Evolutionary conservation across 2,888 invertebrate species (phyloP).

Genomic region (Girardia tigrina): DNA sequence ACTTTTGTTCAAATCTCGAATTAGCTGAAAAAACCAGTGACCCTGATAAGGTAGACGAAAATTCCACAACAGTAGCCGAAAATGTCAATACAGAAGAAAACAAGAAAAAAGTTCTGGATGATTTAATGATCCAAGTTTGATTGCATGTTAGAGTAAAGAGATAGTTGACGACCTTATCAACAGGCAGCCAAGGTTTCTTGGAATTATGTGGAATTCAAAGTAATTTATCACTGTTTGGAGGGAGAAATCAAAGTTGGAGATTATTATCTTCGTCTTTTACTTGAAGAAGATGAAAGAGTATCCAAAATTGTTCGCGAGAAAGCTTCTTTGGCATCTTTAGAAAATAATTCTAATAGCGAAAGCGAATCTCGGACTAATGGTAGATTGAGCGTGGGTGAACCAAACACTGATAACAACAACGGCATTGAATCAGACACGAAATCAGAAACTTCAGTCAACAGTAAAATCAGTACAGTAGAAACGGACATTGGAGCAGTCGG

Average conservation of each 20-base stretch:
- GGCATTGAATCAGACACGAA: slow-evolving; percentile 1
- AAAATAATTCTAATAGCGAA: not conserved
- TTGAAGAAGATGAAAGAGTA: slow-evolving; percentile 63
- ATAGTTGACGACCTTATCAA: not conserved
- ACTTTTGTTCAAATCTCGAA: slow-evolving; percentile 17
- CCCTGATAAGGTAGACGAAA: not conserved
- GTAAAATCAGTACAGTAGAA: not conserved
- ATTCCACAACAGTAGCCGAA: not conserved
- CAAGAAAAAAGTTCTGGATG: slow-evolving; percentile 18
- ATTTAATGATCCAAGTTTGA: not conserved
- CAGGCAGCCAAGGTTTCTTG: slow-evolving; percentile 57
- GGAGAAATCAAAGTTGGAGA: slow-evolving; percentile 56
- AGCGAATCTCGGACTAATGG: not conserved
- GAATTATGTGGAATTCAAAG: slow-evolving; percentile 93
- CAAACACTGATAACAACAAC: not conserved
- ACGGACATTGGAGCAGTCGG: not conserved
- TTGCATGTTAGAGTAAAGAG: too few relatives aligned
- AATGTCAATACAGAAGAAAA: not conserved
- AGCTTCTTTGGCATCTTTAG: slow-evolving; percentile 36
- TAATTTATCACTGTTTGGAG: slow-evolving; percentile 73
- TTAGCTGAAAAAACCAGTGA: not conserved
- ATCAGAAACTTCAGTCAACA: not conserved
- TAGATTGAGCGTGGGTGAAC: not conserved
- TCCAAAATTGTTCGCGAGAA: not conserved
- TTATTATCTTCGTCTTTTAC: slow-evolving; percentile 79